Evolutionary conservation across 2,888 invertebrate genomes (phyloP).

Genomic region (Oligia strigilis): DNA sequence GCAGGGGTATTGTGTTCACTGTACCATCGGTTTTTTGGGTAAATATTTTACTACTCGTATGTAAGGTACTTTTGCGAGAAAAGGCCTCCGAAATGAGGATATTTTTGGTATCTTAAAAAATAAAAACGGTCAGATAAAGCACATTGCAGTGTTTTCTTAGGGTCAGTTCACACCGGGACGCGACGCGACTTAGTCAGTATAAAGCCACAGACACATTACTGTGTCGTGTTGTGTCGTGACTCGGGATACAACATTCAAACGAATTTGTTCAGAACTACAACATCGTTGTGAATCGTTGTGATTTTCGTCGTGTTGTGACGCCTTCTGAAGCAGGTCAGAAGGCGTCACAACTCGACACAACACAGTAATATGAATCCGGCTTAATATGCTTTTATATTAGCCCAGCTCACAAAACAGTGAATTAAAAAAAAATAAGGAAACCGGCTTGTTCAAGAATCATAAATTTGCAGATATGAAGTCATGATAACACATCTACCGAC

Average conservation of each 20-base stretch:
- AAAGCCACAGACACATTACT: too few species aligned
- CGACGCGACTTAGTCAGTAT: too few species aligned
- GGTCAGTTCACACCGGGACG: too few species aligned
- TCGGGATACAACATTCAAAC: too few species aligned
- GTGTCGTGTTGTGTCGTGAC: too few species aligned
- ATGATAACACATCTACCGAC: not conserved
- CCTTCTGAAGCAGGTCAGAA: too few species aligned
- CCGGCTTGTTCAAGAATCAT: not conserved
- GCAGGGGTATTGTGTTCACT: conserved; percentile 47
- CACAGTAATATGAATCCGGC: too few species aligned
- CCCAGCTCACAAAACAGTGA: not conserved
- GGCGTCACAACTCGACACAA: too few species aligned
- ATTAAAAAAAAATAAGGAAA: not conserved
- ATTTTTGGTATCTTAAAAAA: not conserved
- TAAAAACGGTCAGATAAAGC: not conserved
- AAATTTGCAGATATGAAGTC: not conserved
- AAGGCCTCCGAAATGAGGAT: not conserved
- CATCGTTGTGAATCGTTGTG: too few species aligned
- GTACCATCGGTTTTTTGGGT: conserved; percentile 39
- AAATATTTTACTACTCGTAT: conserved; percentile 32
- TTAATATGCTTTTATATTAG: too few species aligned
- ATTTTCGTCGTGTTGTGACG: too few species aligned
- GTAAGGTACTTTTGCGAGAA: conserved; percentile 10
- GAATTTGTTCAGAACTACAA: too few species aligned
- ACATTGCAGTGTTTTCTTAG: not conserved